Base-by-base conservation (phyloP, 2,888 invertebrate genomes). In the Allygus modestus region DNA sequence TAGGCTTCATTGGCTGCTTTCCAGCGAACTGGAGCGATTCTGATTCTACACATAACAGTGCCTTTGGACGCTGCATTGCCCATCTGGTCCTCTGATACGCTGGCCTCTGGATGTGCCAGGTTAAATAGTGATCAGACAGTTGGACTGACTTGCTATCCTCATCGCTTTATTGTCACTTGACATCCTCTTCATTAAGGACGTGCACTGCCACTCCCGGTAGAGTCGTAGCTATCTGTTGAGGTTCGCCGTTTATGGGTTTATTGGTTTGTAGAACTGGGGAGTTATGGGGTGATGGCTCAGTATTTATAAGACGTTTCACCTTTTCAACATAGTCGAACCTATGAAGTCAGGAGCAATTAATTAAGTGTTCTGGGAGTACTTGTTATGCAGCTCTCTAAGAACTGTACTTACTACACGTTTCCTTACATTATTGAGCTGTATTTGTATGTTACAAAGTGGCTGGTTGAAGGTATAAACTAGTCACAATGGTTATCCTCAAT, bases 1-100 rank as follows among this genome's bases (percentile, higher is more conserved):
- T 33, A 33, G 37, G 54, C 79, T 33, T 23, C 23, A 51, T 28
- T 46, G 33, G 23, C 58, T 79, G 54, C 58, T 26, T 51, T 79
- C 58, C 31, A 33, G 20, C 31, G 23, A 79, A 54, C 79, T 58
- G 37, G 79, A 51, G 26, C 79, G 37, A 58, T 58, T 79, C 58
- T 23, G 37, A 79, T 79, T 79, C 58, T 15, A 54, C 58, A 31
- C 79, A 79, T 79, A 79, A 79, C 79, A 79, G 79, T 79, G 37
- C 79, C 54, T 58, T 23, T 4, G 15, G 54, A 54, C 23, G 54
- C 54, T 4, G 31, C 65, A 4, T 28, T 65, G 65, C 31, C 65
- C 65, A 65, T 26, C 65, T 65, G 65, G 65, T n/a, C 12, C 20
- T 17, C 54, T 5, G 23, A 20, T 20, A 9, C 54, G 20, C 5